Evolutionary conservation across 2,888 invertebrate species (phyloP).

Genomic region (Plagodis dolabraria): DNA sequence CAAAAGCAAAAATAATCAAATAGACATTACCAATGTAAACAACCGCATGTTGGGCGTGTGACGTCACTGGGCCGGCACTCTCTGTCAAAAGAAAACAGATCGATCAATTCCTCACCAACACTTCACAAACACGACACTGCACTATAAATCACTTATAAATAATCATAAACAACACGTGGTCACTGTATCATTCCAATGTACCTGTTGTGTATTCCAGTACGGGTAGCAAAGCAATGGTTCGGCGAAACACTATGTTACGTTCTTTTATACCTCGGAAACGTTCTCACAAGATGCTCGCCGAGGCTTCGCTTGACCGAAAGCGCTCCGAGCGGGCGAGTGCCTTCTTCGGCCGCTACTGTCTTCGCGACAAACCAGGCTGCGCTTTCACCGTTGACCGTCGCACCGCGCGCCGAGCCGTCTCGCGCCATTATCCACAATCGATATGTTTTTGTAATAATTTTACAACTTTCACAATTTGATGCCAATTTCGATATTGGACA

Average conservation of each 20-base stretch:
- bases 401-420: slow-evolving; percentile 4
- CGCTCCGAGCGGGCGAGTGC: slow-evolving; percentile 45
- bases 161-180: slow-evolving; percentile 25
- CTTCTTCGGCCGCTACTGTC: slow-evolving; percentile 30
- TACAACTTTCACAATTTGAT: slow-evolving; percentile 49
- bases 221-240: slow-evolving; percentile 76
- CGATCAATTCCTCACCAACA: slow-evolving; percentile 34
- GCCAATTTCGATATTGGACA: slow-evolving; percentile 11
- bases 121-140: slow-evolving; percentile 51
- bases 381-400: slow-evolving; percentile 55
- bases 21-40: slow-evolving; percentile 65
- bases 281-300: slow-evolving; percentile 72
- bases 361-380: slow-evolving; percentile 59
- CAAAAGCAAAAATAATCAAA: slow-evolving; percentile 13
- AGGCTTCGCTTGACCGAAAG: slow-evolving; percentile 69
- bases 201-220: slow-evolving; percentile 52
- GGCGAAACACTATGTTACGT: slow-evolving; percentile 68
- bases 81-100: slow-evolving; percentile 79
- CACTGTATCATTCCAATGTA: slow-evolving; percentile 38
- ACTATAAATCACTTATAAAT: slow-evolving; percentile 45
- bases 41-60: slow-evolving; percentile 69
- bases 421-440: slow-evolving; percentile 34
- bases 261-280: slow-evolving; percentile 84
- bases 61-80: slow-evolving; percentile 55
- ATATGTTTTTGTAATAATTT: slow-evolving; percentile 48